phyloP scores from a whole-genome alignment of 2,797 vertebrate species.

The Sebastolobus alascanus region DNA sequence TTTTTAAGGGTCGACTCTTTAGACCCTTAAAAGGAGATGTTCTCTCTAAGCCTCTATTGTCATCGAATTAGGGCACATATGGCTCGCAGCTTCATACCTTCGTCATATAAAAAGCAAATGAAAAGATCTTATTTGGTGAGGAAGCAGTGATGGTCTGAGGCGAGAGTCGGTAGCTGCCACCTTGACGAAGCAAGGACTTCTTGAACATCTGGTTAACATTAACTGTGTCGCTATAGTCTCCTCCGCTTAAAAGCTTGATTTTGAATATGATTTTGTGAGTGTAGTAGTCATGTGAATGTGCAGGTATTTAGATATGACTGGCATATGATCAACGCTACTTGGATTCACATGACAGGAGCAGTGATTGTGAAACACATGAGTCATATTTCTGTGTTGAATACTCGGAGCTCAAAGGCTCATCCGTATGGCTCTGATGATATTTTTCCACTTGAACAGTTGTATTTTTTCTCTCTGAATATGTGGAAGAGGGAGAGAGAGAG shows the following conservation, averaged over 20 bases:
- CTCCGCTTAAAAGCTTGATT: slow-evolving; percentile 38
- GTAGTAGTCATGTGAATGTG: slow-evolving; percentile 17
- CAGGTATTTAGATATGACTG: slow-evolving; percentile 8
- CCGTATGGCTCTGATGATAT: slow-evolving; percentile 60
- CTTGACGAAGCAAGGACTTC: slow-evolving; percentile 47
- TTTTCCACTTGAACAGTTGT: slow-evolving; percentile 68
- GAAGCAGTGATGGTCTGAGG: slow-evolving; percentile 36
- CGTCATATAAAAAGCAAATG: slow-evolving; percentile 43
- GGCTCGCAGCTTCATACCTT: slow-evolving; percentile 62
- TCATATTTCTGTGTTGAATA: slow-evolving; percentile 41
- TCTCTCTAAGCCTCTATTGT: slow-evolving; percentile 59
- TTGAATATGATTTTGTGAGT: slow-evolving; percentile 24
- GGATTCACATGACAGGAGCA: slow-evolving; percentile 30
- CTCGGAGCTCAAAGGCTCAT: slow-evolving; percentile 45
- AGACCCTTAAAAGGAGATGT: slow-evolving; percentile 77
- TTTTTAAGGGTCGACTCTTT: slow-evolving; percentile 44
- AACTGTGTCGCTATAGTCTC: slow-evolving; percentile 49
- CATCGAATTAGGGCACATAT: slow-evolving; percentile 64
- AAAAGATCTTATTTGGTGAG: slow-evolving; percentile 57
- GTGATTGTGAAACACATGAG: slow-evolving; percentile 39
- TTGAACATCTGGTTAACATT: slow-evolving; percentile 77
- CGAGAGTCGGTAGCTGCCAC: slow-evolving; percentile 61
- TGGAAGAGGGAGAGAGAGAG: slow-evolving; percentile 14
- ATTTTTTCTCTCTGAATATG: slow-evolving; percentile 37
- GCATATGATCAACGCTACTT: slow-evolving; percentile 2